phyloP scores from a whole-genome alignment of 2,113 vertebrate species.

The Capreolus pygargus region DNA sequence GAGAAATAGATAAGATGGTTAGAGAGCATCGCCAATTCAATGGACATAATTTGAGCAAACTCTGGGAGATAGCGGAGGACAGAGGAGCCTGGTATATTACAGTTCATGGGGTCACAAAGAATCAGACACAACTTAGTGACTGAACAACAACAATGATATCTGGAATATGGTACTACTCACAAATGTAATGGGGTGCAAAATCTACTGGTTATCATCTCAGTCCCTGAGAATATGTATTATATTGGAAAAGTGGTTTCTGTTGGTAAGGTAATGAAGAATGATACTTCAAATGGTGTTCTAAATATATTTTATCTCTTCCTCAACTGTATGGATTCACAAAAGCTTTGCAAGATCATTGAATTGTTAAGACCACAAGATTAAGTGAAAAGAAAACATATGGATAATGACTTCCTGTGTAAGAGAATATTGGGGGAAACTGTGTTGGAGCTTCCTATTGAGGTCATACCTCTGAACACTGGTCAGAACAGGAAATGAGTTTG shows the following conservation, averaged over 20 bases:
- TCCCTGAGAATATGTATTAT: not conserved
- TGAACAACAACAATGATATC: not conserved
- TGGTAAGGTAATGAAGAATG: not conserved
- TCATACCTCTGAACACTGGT: not conserved
- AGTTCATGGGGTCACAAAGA: not conserved
- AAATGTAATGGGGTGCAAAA: not conserved
- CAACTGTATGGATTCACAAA: not conserved
- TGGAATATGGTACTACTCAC: not conserved
- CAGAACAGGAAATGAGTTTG: not conserved
- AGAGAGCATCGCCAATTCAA: not conserved
- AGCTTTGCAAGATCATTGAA: not conserved
- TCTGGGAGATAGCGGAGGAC: not conserved
- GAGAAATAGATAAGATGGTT: not conserved
- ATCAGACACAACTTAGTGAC: not conserved
- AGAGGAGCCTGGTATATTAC: not conserved
- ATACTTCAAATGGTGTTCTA: not conserved
- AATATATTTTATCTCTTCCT: not conserved
- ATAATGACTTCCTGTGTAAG: not conserved
- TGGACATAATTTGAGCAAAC: not conserved
- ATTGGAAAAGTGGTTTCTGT: not conserved
- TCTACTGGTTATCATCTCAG: not conserved
- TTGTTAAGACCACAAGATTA: not conserved
- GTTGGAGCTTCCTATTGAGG: not conserved
- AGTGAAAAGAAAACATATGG: not conserved
- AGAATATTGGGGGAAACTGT: not conserved